A percentile compares a stretch with the other conserved stretches of the same genome.
These are phyloP conservation scores for Acronicta alni DNA, from an alignment of 2,888 invertebrate genomes.

Conservation along the genomic window DNA sequence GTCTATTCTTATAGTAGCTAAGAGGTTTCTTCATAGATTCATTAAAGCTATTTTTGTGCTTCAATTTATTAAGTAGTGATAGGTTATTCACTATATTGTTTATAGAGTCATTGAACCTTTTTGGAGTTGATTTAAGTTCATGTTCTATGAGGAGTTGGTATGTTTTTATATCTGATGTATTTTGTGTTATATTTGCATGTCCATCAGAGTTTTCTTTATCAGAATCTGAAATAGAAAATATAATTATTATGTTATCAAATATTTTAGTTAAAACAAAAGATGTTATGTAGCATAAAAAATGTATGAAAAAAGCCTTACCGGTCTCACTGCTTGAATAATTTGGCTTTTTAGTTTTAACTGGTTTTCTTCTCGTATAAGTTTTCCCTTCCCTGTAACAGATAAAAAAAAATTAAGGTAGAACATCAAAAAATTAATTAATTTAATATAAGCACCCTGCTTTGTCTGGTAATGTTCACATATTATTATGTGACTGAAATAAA, in stretches of 20 bases:
- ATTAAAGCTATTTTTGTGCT: constrained; percentile 51
- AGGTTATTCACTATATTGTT: constrained; percentile 73
- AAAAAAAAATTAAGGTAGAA: background rate
- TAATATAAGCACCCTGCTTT: no score
- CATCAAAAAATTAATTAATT: no score
- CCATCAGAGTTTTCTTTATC: constrained; percentile 76
- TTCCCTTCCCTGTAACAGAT: constrained; percentile 63
- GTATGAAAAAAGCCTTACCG: constrained; percentile 60
- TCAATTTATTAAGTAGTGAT: constrained; percentile 66
- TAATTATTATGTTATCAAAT: background rate
- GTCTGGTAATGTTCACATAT: no score
- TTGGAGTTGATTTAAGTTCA: constrained; percentile 57
- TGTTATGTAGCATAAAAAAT: background rate
- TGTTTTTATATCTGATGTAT: constrained; percentile 71
- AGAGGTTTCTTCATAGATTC: constrained; percentile 52
- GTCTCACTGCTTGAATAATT: constrained; percentile 67
- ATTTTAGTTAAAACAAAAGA: no score
- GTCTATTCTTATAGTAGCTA: constrained; percentile 57
- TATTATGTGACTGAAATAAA: no score
- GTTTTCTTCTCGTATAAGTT: constrained; percentile 64
- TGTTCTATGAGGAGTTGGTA: constrained; percentile 76
- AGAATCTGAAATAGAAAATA: constrained; percentile 69
- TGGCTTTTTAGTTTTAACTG: constrained; percentile 61
- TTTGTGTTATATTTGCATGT: constrained; percentile 47
- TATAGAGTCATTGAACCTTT: constrained; percentile 74